Evolutionary conservation across 2,113 vertebrate species (phyloP).

Genomic region (Ochotona curzoniae): DNA sequence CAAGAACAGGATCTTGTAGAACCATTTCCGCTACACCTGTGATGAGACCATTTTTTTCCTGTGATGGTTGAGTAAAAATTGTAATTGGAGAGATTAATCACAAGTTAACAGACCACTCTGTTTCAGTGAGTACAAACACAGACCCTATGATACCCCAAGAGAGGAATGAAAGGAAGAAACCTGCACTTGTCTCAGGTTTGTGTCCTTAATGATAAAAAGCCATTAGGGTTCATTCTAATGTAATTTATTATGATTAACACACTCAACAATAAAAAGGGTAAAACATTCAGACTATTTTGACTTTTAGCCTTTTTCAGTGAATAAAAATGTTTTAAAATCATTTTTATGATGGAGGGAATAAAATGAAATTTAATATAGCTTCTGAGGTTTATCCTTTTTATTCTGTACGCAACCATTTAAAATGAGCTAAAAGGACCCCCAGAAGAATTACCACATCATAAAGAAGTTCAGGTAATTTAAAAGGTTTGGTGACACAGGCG

Average conservation of each 20-base stretch:
- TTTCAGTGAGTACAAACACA: not conserved
- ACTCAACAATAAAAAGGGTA: slow-evolving; percentile 70
- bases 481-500: slow-evolving; percentile 57
- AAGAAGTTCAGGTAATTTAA: slow-evolving; percentile 65
- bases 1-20: not conserved
- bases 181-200: not conserved
- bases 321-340: slow-evolving; percentile 78
- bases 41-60: not conserved
- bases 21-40: not conserved
- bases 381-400: slow-evolving; percentile 74
- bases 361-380: slow-evolving; percentile 75
- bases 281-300: slow-evolving; percentile 77
- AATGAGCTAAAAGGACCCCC: slow-evolving; percentile 50
- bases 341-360: slow-evolving; percentile 81
- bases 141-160: accelerated
- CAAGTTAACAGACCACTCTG: not conserved
- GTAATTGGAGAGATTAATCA: not conserved
- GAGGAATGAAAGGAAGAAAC: not conserved
- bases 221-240: slow-evolving; percentile 43
- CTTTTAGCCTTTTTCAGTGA: slow-evolving; percentile 80
- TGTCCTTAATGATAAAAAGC: slow-evolving; percentile 57
- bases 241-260: slow-evolving; percentile 67
- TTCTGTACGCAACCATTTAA: slow-evolving; percentile 57
- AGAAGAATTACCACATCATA: slow-evolving; percentile 67
- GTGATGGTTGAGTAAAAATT: not conserved